Evolutionary conservation across 2,797 vertebrate species (phyloP).

Genomic region (Periparus ater): DNA sequence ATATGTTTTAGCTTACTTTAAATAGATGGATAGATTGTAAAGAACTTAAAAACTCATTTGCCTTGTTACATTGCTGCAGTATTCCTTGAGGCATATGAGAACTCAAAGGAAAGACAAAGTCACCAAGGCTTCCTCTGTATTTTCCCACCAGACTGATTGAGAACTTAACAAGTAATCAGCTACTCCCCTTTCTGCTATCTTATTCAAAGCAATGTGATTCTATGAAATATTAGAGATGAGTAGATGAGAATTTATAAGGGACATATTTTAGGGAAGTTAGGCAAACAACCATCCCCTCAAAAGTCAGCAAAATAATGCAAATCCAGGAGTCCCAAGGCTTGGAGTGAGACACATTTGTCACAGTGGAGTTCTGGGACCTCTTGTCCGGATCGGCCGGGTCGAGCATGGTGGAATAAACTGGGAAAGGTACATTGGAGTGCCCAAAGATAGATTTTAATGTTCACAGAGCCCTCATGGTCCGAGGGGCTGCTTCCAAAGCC

Average conservation of each 20-base stretch:
- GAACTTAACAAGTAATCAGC: background rate
- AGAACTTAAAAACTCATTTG: background rate
- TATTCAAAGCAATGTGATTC: background rate
- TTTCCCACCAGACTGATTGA: background rate
- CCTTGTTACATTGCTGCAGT: background rate
- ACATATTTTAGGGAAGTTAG: background rate
- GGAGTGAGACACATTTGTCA: background rate
- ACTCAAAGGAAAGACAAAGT: background rate
- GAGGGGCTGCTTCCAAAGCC: too few relatives aligned
- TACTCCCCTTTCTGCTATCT: background rate
- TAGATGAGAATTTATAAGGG: background rate
- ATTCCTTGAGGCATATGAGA: background rate
- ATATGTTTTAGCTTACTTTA: background rate
- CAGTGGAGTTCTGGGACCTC: too few relatives aligned
- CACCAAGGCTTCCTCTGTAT: background rate
- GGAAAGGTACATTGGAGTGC: too few relatives aligned
- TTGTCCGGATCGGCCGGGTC: too few relatives aligned
- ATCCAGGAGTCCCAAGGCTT: background rate
- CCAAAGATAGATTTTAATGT: too few relatives aligned
- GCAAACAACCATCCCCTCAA: background rate
- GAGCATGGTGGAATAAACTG: too few relatives aligned
- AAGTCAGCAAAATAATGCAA: background rate
- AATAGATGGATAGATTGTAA: background rate
- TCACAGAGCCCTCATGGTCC: too few relatives aligned
- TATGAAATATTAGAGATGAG: background rate